Conservation (phyloP, 2,113 vertebrate genomes). For the Sinosuthora webbiana region DNA sequence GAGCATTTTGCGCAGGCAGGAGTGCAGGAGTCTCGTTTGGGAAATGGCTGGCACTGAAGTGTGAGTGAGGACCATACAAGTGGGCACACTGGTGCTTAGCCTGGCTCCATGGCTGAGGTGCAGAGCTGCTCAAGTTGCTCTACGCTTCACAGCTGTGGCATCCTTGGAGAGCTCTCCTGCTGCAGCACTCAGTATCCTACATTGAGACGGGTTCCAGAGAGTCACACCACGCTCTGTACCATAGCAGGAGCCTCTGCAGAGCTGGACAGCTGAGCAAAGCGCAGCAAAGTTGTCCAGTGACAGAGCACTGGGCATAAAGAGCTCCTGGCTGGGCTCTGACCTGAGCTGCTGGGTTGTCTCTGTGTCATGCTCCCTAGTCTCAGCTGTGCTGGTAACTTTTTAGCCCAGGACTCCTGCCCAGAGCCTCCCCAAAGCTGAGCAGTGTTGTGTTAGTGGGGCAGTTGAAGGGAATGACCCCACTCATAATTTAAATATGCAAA, state of each 20-base stretch:
- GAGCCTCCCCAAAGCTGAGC: neutral
- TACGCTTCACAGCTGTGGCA: neutral
- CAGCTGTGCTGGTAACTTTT: neutral
- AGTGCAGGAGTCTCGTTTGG: neutral
- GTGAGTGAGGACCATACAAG: neutral
- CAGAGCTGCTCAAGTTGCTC: neutral
- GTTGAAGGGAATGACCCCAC: neutral
- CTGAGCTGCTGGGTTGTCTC: neutral
- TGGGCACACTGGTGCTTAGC: neutral
- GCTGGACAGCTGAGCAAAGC: neutral
- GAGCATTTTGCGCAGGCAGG: neutral
- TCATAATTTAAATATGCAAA: neutral
- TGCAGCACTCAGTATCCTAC: neutral
- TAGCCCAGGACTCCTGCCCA: neutral
- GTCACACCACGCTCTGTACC: neutral
- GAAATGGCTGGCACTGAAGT: neutral
- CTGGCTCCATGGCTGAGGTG: neutral
- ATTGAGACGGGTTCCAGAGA: neutral
- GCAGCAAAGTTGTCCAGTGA: neutral
- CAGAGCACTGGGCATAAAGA: rapidly evolving
- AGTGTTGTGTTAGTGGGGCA: neutral
- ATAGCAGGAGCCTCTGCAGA: neutral
- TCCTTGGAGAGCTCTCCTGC: neutral
- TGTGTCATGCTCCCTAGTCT: neutral
- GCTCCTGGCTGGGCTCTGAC: neutral